Conservation (phyloP, 2,797 vertebrate genomes). For the Diglossa cyanea region DNA sequence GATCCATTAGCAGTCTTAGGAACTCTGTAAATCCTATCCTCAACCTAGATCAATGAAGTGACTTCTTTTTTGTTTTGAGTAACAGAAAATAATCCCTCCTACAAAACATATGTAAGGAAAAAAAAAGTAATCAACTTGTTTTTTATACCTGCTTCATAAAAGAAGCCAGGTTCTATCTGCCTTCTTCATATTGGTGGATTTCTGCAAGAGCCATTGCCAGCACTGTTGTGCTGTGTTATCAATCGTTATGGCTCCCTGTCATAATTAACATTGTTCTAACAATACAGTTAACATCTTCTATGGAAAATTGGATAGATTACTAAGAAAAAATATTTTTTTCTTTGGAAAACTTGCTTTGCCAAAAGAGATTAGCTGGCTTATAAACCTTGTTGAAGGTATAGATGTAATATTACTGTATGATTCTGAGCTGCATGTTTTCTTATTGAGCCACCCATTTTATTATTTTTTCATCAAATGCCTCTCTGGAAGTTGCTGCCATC, state of each 20-base stretch:
- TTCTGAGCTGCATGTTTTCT: background rate
- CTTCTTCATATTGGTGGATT: background rate
- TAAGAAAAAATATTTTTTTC: background rate
- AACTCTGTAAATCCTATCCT: background rate
- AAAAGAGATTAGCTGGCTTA: background rate
- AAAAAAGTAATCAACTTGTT: background rate
- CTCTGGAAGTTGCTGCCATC: background rate
- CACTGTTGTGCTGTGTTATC: background rate
- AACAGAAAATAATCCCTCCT: background rate
- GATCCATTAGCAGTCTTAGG: background rate
- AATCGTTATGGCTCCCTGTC: background rate
- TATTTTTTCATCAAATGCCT: background rate
- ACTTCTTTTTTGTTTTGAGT: background rate
- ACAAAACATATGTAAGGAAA: background rate
- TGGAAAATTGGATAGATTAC: background rate
- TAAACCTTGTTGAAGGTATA: background rate
- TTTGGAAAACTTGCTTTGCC: background rate
- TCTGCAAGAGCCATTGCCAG: background rate
- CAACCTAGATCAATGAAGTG: background rate
- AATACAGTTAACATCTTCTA: background rate
- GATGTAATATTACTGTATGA: background rate
- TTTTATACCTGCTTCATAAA: background rate
- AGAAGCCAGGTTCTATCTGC: background rate
- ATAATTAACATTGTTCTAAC: background rate
- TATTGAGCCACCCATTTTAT: background rate